Percentiles rank a stretch among this genome's conserved stretches.
These are phyloP conservation scores for Drosophila rhopaloa DNA, from an alignment of 1,140 invertebrate species.

Conservation along the genomic window DNA sequence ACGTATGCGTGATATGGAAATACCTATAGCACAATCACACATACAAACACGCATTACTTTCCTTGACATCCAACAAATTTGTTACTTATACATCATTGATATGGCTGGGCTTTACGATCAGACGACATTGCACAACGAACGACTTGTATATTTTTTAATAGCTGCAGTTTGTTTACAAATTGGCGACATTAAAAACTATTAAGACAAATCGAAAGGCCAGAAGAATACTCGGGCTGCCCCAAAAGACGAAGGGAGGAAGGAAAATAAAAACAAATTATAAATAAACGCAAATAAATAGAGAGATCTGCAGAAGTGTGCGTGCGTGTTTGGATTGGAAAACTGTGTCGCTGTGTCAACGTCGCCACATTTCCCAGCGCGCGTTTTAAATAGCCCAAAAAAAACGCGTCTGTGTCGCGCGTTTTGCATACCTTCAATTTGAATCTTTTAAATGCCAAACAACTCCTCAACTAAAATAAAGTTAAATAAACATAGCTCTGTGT, in stretches of 20 bases:
- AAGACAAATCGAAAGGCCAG: conserved; percentile 52
- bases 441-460: conserved; percentile 41
- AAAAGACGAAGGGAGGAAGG: conserved; percentile 18
- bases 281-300: conserved; percentile 78
- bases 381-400: conserved; percentile 50
- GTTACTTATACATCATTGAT: conserved; percentile 22
- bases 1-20: conserved; percentile 72
- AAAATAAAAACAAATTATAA: conserved; percentile 81
- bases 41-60: conserved; percentile 16
- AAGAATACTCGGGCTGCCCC: not conserved
- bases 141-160: conserved; percentile 58
- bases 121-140: conserved; percentile 61
- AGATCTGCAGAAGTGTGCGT: conserved; percentile 36
- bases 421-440: conserved; percentile 38
- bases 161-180: conserved; percentile 77
- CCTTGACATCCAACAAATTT: conserved; percentile 65
- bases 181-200: conserved; percentile 80
- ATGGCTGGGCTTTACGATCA: conserved; percentile 21
- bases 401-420: conserved; percentile 48
- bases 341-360: conserved; percentile 75
- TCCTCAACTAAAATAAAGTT: conserved; percentile 22
- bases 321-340: conserved; percentile 61
- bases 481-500: not conserved
- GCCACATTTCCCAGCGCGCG: conserved; percentile 48
- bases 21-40: conserved; percentile 11